Evolutionary conservation across 2,888 invertebrate species (phyloP).

Genomic region (Volucella bombylans): DNA sequence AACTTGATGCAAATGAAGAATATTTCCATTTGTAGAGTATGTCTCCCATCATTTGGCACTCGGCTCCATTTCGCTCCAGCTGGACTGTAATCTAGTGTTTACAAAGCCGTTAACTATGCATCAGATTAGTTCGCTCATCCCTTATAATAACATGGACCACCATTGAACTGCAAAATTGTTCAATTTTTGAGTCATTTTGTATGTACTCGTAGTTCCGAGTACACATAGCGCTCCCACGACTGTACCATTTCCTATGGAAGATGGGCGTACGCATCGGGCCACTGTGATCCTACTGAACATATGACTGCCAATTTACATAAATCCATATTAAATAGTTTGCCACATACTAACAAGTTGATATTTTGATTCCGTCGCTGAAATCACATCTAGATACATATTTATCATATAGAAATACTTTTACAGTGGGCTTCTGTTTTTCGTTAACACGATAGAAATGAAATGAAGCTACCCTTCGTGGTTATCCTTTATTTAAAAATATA

Average conservation of each 20-base stretch:
- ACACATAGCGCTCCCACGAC: not conserved
- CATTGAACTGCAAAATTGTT: constrained; percentile 48
- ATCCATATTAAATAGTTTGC: constrained; percentile 63
- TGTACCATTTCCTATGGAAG: not conserved
- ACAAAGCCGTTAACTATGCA: constrained; percentile 70
- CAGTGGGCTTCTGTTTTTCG: no score
- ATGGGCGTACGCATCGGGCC: constrained; percentile 45
- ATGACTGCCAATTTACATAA: constrained; percentile 60
- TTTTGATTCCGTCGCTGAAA: constrained; percentile 48
- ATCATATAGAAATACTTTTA: no score
- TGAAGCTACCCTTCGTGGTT: no score
- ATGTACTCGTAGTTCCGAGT: not conserved
- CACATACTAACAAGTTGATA: constrained; percentile 58
- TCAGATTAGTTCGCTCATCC: constrained; percentile 65
- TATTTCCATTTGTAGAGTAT: constrained; percentile 36
- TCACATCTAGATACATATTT: constrained; percentile 9
- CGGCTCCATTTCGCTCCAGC: constrained; percentile 11
- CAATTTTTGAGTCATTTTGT: constrained; percentile 42
- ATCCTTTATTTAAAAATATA: no score
- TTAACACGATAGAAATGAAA: no score
- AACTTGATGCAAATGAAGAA: constrained; percentile 57
- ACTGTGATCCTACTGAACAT: constrained; percentile 21
- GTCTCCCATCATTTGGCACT: constrained; percentile 16
- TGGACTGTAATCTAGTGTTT: constrained; percentile 64
- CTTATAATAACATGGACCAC: constrained; percentile 61